phyloP scores from a whole-genome alignment of 2,888 invertebrate genomes.

The Pammene aurita region DNA sequence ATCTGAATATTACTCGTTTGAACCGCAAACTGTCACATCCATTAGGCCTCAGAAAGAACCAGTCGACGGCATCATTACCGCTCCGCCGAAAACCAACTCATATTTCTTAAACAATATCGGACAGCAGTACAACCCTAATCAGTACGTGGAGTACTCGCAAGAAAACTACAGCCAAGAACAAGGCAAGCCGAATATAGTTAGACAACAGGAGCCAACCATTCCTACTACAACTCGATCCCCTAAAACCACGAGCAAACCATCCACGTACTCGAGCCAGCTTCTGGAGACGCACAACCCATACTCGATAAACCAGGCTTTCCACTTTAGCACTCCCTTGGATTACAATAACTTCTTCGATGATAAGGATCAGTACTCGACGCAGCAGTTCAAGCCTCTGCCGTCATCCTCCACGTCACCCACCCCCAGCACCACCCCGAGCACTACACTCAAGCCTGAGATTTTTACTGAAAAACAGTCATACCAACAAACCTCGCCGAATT shows the following conservation, averaged over 20 bases:
- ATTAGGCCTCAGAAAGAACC: constrained; percentile 59
- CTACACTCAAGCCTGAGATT: constrained; percentile 54
- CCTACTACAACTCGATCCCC: constrained; percentile 58
- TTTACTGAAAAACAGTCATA: constrained; percentile 61
- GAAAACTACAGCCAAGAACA: constrained; percentile 53
- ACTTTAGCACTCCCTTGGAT: constrained; percentile 76
- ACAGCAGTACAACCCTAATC: constrained; percentile 60
- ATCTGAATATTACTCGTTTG: constrained; percentile 72
- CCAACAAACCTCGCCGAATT: constrained; percentile 61
- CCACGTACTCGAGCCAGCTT: constrained; percentile 70
- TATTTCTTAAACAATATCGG: constrained; percentile 63
- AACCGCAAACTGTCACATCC: constrained; percentile 71
- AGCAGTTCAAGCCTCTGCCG: constrained; percentile 51
- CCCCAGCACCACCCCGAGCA: constrained; percentile 48
- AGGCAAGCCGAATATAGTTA: constrained; percentile 44
- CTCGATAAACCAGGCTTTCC: constrained; percentile 79
- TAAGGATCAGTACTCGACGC: constrained; percentile 62
- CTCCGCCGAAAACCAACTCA: constrained; percentile 60
- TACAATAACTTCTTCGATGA: constrained; percentile 74
- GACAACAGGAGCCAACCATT: constrained; percentile 54
- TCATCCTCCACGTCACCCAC: constrained; percentile 50
- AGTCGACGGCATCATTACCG: constrained; percentile 48
- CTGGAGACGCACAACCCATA: constrained; percentile 79
- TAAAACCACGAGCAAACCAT: constrained; percentile 63
- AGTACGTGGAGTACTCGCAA: constrained; percentile 57